A percentile compares a stretch with the other conserved stretches of the same genome.
Conservation (phyloP, 2,797 vertebrate species). For the Takifugu ocellatus region DNA sequence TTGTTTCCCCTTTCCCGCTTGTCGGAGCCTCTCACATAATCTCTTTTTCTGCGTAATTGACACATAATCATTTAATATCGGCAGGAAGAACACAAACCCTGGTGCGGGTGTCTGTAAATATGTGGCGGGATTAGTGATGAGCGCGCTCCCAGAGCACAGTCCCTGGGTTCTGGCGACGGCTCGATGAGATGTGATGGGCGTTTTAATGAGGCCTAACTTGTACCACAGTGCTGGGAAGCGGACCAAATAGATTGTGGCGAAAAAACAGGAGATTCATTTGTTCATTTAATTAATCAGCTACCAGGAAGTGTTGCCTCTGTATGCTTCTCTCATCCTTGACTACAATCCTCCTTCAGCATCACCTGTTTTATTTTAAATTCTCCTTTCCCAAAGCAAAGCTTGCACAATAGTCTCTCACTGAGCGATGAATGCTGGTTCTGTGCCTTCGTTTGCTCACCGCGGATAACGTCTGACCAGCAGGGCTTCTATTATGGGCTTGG, state of each 20-base stretch:
- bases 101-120: slow-evolving; percentile 83
- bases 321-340: background rate
- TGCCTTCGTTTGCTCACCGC: slow-evolving; percentile 27
- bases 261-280: slow-evolving; percentile 59
- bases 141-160: slow-evolving; percentile 46
- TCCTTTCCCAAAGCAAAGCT: slow-evolving; percentile 21
- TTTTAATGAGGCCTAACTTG: slow-evolving; percentile 62
- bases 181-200: slow-evolving; percentile 61
- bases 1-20: too few relatives aligned
- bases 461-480: too few relatives aligned
- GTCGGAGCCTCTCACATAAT: too few relatives aligned
- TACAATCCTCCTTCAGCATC: slow-evolving; percentile 17
- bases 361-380: slow-evolving; percentile 20
- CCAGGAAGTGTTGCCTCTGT: background rate
- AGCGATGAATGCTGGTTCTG: slow-evolving; percentile 42
- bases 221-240: slow-evolving; percentile 58
- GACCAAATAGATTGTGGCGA: slow-evolving; percentile 62
- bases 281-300: slow-evolving; percentile 42
- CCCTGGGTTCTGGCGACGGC: slow-evolving; percentile 70
- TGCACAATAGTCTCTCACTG: slow-evolving; percentile 26
- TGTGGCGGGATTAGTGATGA: slow-evolving; percentile 83
- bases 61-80: background rate
- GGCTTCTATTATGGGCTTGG: background rate
- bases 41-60: slow-evolving; percentile 1
- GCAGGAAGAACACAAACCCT: slow-evolving; percentile 53